These are phyloP conservation scores for Heliconius cydno DNA, from an alignment of 2,888 invertebrate genomes.

Conservation along the genomic window DNA sequence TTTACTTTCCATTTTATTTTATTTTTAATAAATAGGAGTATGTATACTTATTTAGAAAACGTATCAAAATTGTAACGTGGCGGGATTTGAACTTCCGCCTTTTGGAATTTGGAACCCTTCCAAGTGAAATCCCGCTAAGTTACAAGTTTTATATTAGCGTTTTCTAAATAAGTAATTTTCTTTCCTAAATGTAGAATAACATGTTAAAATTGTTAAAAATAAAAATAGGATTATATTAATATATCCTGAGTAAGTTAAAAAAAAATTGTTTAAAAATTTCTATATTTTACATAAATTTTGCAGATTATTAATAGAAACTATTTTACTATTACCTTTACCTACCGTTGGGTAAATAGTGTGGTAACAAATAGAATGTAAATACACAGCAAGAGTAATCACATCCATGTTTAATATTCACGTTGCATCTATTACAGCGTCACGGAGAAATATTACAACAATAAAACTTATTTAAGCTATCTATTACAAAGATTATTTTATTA, in stretches of 20 bases:
- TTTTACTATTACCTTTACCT: neutral
- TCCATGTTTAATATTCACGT: constrained; percentile 13
- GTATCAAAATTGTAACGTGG: no score
- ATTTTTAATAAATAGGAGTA: neutral
- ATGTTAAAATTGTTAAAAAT: no score
- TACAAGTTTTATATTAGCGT: no score
- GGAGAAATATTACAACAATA: constrained; percentile 2
- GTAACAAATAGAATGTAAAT: constrained; percentile 14
- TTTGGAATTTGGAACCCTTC: no score
- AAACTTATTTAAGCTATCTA: constrained; percentile 1
- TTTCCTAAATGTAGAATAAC: no score
- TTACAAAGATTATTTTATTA: neutral
- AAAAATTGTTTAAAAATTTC: neutral
- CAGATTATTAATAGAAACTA: neutral
- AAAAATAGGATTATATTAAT: no score
- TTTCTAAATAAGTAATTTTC: no score
- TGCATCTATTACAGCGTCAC: constrained; percentile 3
- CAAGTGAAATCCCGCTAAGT: no score
- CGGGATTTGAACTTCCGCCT: no score
- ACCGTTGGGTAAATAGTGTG: constrained; percentile 1
- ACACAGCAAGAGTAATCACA: neutral
- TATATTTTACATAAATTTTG: neutral
- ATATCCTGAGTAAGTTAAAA: neutral
- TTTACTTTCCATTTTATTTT: neutral
- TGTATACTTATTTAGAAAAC: no score